Evolutionary conservation across 2,888 invertebrate genomes (phyloP).

Genomic region (Apomyelois bistriatella): DNA sequence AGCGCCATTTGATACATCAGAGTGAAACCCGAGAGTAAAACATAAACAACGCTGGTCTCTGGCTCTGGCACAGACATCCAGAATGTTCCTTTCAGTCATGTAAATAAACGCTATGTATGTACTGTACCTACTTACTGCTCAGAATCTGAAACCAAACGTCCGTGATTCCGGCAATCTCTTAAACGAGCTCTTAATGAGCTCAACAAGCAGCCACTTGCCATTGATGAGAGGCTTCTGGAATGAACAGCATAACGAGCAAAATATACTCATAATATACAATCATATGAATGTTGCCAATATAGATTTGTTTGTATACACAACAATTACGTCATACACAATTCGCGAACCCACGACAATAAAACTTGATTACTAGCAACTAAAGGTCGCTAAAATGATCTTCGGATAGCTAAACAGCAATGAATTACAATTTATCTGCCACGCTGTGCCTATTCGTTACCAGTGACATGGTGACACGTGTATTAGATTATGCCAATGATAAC

Average conservation of each 20-base stretch:
- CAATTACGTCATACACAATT: neutral
- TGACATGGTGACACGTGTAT: neutral
- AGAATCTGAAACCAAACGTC: conserved; percentile 26
- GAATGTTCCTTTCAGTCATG: too few species aligned
- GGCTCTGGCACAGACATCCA: too few species aligned
- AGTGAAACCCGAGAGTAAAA: too few species aligned
- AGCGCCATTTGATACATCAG: too few species aligned
- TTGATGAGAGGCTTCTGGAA: conserved; percentile 47
- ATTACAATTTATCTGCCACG: neutral
- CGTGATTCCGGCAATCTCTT: conserved; percentile 30
- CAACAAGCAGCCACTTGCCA: conserved; percentile 56
- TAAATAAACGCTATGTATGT: too few species aligned
- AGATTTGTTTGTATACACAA: too few species aligned
- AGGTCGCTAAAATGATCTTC: neutral
- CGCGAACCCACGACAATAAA: neutral
- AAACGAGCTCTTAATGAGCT: conserved; percentile 56
- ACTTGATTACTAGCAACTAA: neutral
- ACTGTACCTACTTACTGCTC: too few species aligned
- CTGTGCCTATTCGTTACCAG: neutral
- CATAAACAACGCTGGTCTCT: too few species aligned
- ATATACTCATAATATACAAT: neutral
- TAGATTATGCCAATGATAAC: neutral
- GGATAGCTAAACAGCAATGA: neutral
- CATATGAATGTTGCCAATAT: neutral
- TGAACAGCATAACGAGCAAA: conserved; percentile 29